phyloP scores from a whole-genome alignment of 2,888 invertebrate genomes.

The Watsonalla cultraria region DNA sequence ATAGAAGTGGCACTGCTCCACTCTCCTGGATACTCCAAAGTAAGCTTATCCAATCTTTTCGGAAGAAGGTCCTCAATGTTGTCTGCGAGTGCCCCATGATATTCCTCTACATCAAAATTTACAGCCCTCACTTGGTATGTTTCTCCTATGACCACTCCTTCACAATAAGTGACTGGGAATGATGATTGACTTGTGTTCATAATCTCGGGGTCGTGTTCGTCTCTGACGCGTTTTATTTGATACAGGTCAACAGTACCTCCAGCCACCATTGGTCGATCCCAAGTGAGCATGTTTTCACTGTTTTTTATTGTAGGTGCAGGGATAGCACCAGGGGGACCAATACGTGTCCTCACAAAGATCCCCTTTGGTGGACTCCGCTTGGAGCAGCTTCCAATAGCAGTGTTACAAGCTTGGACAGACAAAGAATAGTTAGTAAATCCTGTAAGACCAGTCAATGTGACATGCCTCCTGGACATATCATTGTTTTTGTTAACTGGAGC shows the following conservation, averaged over 20 bases:
- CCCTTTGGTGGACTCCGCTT: conserved; percentile 60
- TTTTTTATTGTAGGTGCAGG: conserved; percentile 43
- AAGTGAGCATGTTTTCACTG: conserved; percentile 54
- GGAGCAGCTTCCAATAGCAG: conserved; percentile 80
- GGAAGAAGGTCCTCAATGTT: conserved; percentile 37
- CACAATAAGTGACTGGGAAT: conserved; percentile 44
- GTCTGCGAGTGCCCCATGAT: conserved; percentile 48
- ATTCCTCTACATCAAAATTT: conserved; percentile 53
- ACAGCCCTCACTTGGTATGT: conserved; percentile 64
- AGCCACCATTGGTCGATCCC: conserved; percentile 70
- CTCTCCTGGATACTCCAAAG: conserved; percentile 44
- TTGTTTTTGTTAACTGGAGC: conserved; percentile 35
- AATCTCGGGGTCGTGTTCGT: conserved; percentile 39
- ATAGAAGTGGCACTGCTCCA: conserved; percentile 60
- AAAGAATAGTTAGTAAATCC: conserved; percentile 84
- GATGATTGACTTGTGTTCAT: conserved; percentile 45
- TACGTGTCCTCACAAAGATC: conserved; percentile 76
- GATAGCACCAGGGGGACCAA: conserved; percentile 78
- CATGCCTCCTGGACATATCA: conserved; percentile 28
- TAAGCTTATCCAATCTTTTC: conserved; percentile 16
- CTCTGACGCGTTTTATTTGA: conserved; percentile 68
- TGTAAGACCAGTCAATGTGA: conserved; percentile 57
- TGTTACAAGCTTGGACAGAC: conserved; percentile 83
- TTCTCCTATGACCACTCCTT: conserved; percentile 47
- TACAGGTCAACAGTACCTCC: conserved; percentile 79